A percentile compares a stretch with the other conserved stretches of the same genome.
Evolutionary conservation across 2,797 vertebrate genomes (phyloP).

Genomic region (Dendrocincla tyrannina): DNA sequence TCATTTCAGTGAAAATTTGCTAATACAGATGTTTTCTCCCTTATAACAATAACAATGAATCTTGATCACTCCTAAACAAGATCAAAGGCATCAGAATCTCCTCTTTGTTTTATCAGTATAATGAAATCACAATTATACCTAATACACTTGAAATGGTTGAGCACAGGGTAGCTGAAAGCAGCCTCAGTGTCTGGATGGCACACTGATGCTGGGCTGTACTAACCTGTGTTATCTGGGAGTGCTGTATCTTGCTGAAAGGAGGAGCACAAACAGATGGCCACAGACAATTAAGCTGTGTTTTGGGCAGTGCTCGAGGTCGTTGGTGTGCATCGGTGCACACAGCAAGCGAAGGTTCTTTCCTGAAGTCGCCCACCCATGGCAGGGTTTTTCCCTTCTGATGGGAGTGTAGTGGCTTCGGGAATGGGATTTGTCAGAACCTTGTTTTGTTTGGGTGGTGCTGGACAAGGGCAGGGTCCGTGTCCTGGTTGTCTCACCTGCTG

Average conservation of each 20-base stretch:
- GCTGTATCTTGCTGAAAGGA: not conserved
- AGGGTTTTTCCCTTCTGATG: not conserved
- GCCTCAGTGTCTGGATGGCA: not conserved
- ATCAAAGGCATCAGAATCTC: not conserved
- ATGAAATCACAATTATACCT: not conserved
- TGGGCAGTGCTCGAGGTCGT: not conserved
- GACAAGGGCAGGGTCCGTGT: not conserved
- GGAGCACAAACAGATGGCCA: not conserved
- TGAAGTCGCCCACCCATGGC: not conserved
- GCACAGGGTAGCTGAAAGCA: not conserved
- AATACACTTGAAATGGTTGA: not conserved
- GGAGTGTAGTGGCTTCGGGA: not conserved
- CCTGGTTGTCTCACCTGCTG: not conserved
- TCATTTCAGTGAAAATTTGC: not conserved
- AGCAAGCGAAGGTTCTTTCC: not conserved
- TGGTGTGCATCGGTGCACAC: accelerated
- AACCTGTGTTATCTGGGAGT: not conserved
- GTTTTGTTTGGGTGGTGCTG: not conserved
- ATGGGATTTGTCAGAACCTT: not conserved
- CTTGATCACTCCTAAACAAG: not conserved
- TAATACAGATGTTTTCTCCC: not conserved
- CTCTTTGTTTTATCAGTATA: not conserved
- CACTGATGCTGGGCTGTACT: accelerated
- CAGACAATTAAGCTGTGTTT: not conserved
- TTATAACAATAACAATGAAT: not conserved